Evolutionary conservation across 2,888 invertebrate species (phyloP), one percentile per base, ranked within the genome.

Genomic region (Malthinus seriepunctatus): DNA sequence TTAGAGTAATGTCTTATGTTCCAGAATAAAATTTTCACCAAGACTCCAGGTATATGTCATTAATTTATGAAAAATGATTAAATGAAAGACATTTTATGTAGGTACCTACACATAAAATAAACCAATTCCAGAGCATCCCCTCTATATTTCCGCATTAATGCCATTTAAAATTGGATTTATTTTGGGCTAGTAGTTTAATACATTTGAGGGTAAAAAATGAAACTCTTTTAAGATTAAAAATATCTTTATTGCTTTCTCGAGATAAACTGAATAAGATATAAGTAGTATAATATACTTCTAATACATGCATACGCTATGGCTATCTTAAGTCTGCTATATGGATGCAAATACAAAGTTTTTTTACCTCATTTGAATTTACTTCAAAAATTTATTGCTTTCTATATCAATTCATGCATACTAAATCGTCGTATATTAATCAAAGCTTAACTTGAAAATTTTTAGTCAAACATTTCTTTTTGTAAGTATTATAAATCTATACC

Each of bases 191-290:
- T 15, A 31, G 3, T 32, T 32, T 14, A 8, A 45, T 23, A 45
- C 15, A 7, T 44, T 49, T 49, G 9, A 32, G 49, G 11, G 12
- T 9, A 9, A 14, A 42, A 51, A 66, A 67, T 66, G 55, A 65
- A 59, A 59, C 68, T 53, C 51, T 23, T 39, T 44, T 46, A 52
- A 55, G 76, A 75, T 77, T 77, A 76, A 77, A 77, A 77, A 77
- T 77, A 77, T 73, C 64, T 76, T 76, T 76, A 76, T 77, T 76
- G 76, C 76, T 77, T 76, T 72, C 73, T 73, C 71, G 75, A 75
- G 74, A 74, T 76, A 75, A 71, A 70, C 74, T 74, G 74, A 74
- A 74, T 71, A 65, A 66, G 67, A 73, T 73, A 74, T 71, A 73
- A 68, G 37, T 51, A 44, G 45, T 63, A 60, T 60, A 67, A 70